Evolutionary conservation across 1,140 invertebrate species (phyloP), one percentile per base, ranked within the genome.

Genomic region (Ips nitidus): DNA sequence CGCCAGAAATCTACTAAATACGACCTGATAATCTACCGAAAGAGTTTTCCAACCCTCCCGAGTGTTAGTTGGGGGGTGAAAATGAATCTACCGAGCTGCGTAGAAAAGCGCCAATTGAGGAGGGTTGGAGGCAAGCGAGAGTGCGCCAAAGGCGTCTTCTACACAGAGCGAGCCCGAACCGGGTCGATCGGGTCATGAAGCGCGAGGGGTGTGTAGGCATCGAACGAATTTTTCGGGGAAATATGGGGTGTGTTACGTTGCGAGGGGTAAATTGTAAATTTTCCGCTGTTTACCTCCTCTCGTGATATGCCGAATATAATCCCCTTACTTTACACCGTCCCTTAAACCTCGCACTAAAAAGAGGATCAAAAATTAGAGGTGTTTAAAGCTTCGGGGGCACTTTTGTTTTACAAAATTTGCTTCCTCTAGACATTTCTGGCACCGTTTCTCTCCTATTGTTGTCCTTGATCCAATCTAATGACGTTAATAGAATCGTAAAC

Each of bases 141-240:
- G 53, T 56, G 53, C 53, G 53, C 53, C 22, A 56, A 50, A 50
- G 45, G 22, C 7, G 45, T 50, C 7, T 56, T 40, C 53, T 7
- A 56, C 22, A 56, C 53, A 38, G 53, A 56, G 53, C 53, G 22
- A 7, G 22, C 38, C 38, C 53, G 53, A 56, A 39, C n/a, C 22
- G 53, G 53, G 22, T 56, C 53, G 53, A 56, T 56, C 53, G 53
- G 53, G 22, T 56, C 53, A 36, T 40, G 53, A 56, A 56, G 22
- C 53, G 53, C 22, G 22, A 36, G 53, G 53, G 53, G 53, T 56
- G 22, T 22, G 53, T 36, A 56, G 53, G 53, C 53, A 56, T 7
- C 53, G 7, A 37, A 56, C n/a, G n/a, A 37, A 56, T 36, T 56
- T 56, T 56, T 56, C 37, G n/a, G 53, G 53, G 38, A 7, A 38